These are phyloP conservation scores for Drosophila kokeensis DNA, from an alignment of 2,888 invertebrate species.

Conservation along the genomic window DNA sequence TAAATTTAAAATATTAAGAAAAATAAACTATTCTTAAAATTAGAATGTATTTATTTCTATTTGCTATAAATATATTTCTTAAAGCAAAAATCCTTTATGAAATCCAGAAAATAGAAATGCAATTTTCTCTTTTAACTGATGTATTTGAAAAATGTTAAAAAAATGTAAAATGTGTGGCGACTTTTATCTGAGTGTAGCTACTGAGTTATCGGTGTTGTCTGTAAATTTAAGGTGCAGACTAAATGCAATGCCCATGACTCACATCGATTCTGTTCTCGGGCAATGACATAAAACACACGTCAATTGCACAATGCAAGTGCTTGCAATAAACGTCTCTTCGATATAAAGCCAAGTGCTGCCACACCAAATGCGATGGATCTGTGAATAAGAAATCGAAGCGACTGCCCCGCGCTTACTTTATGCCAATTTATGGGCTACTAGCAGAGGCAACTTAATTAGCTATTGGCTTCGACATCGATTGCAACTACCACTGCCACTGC, in stretches of 20 bases:
- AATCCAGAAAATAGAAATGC: fast-evolving
- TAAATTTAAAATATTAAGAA: background rate
- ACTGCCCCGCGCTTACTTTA: conserved; percentile 64
- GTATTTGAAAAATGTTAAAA: background rate
- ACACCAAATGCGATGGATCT: conserved; percentile 27
- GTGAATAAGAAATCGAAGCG: conserved; percentile 2
- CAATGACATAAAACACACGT: conserved; percentile 66
- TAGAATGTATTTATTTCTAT: background rate
- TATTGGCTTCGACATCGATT: conserved; percentile 51
- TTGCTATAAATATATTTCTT: background rate
- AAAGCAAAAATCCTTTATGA: background rate
- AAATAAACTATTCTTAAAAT: background rate
- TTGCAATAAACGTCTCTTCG: conserved; percentile 40
- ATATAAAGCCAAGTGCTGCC: conserved; percentile 35
- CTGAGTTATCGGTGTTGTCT: conserved; percentile 64
- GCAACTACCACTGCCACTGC: conserved; percentile 53
- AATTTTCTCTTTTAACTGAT: no score
- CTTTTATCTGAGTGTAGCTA: background rate
- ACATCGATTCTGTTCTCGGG: conserved; percentile 56
- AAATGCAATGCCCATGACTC: conserved; percentile 71
- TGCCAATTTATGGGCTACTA: conserved; percentile 47
- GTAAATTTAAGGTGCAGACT: conserved; percentile 64
- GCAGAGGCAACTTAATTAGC: conserved; percentile 74
- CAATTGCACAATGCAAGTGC: conserved; percentile 30
- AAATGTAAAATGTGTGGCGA: background rate